These are phyloP conservation scores for Leptodactylus fallax DNA, from an alignment of 2,797 vertebrate genomes.

Conservation along the genomic window DNA sequence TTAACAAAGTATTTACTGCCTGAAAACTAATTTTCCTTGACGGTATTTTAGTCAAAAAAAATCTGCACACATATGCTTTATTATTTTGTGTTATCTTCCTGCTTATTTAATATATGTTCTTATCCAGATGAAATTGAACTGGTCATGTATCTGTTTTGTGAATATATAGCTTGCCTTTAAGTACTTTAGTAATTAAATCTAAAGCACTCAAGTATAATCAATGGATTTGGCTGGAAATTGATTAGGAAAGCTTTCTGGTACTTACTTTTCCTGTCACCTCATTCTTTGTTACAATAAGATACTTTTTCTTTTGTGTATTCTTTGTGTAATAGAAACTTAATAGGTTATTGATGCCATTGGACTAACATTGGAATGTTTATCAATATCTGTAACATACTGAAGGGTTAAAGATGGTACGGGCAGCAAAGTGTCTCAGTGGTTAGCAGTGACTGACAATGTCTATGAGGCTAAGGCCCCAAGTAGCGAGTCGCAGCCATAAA, in stretches of 20 bases:
- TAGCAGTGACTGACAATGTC: no score
- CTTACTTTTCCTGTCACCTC: conserved; percentile 13
- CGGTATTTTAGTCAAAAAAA: background rate
- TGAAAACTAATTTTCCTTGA: background rate
- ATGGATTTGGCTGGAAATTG: conserved; percentile 27
- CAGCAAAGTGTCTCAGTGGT: no score
- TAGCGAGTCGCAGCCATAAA: no score
- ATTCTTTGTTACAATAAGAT: conserved; percentile 27
- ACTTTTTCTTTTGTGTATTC: background rate
- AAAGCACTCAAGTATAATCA: conserved; percentile 42
- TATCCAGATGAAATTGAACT: background rate
- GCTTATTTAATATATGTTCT: background rate
- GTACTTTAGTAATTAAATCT: conserved; percentile 46
- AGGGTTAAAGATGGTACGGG: no score
- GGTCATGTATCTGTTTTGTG: conserved; percentile 3
- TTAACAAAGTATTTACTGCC: background rate
- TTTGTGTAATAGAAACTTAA: background rate
- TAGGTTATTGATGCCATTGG: background rate
- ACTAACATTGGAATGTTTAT: background rate
- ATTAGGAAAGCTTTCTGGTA: conserved; percentile 23
- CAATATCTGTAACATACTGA: background rate
- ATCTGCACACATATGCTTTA: background rate
- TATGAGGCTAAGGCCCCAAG: no score
- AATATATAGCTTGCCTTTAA: background rate
- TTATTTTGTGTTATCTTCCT: background rate